Base-by-base conservation (phyloP, 1,140 invertebrate species). In the Chrysomallon squamiferum region DNA sequence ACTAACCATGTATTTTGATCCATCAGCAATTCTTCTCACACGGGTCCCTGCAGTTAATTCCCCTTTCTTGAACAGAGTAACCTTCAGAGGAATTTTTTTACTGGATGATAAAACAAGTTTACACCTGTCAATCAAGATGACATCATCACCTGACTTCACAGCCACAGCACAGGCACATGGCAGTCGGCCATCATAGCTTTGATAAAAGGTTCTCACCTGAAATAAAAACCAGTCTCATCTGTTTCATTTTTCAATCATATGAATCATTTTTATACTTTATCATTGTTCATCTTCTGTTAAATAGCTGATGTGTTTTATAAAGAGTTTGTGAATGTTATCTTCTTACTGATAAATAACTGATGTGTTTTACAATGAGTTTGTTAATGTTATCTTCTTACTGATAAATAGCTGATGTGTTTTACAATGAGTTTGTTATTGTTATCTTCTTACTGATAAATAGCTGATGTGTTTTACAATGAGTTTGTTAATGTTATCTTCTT, bases 151-250 rank as follows among this genome's bases (percentile, higher is more conserved):
- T 20, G 74, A 75, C 35, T 54, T 74, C 6, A 82, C 74, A 25
- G 77, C 69, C 9, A 81, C 78, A 49, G 72, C 81, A 74, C 81
- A 82, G 70, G 77, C 81, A 66, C 81, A 84, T n/a, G 76, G 62
- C 3, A 69, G 68, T 20, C n/a, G 6, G 5, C 25, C 25, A 18
- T 25, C 15, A 3, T 68, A 66, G 50, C 59, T 66, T 22, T 70
- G 65, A 25, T 71, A 67, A 65, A 73, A 74, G 0, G 52, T 56
- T 9, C 43, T 59, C 4, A 74, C 72, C 65, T 74, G 58, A 35
- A 13, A 35, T 43, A 7, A 50, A 41, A n/a, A 41, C 32, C 15
- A 38, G 41, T 60, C 33, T 22, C 29, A 33, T 27, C 15, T 2
- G 20, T 58, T 35, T 20, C 4, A 6, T 22, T 15, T 22, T n/a